phyloP scores from a whole-genome alignment of 2,113 vertebrate species.

The Zosterops pallidus region DNA sequence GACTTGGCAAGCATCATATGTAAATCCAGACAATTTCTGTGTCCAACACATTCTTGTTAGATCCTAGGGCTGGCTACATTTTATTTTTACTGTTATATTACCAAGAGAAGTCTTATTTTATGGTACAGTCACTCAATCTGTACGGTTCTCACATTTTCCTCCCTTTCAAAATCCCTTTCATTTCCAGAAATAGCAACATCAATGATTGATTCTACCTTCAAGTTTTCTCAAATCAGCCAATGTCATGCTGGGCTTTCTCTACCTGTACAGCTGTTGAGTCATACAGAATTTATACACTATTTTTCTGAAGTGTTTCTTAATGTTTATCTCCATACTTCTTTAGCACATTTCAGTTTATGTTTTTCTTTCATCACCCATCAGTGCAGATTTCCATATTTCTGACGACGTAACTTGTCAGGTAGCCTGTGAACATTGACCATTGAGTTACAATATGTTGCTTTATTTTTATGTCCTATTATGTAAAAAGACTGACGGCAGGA shows the following conservation, averaged over 20 bases:
- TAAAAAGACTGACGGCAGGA: not conserved
- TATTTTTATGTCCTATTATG: not conserved
- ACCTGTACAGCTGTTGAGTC: conserved; percentile 61
- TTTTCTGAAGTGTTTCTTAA: not conserved
- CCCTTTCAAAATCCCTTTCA: conserved; percentile 47
- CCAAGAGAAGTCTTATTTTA: conserved; percentile 46
- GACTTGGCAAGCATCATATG: conserved; percentile 26
- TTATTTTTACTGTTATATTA: conserved; percentile 35
- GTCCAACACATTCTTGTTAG: conserved; percentile 24
- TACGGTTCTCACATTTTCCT: conserved; percentile 36
- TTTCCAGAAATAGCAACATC: conserved; percentile 67
- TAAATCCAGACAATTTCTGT: conserved; percentile 49
- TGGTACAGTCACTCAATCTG: conserved; percentile 25
- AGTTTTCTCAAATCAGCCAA: conserved; percentile 52
- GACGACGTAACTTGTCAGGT: not conserved
- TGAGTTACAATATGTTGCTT: not conserved
- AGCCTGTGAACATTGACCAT: not conserved
- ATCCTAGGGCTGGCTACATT: conserved; percentile 8
- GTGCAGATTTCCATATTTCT: not conserved
- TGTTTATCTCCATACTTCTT: not conserved
- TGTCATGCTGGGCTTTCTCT: conserved; percentile 50
- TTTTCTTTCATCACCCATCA: not conserved
- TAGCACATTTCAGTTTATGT: not conserved
- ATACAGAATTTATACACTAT: conserved; percentile 4
- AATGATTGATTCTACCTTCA: conserved; percentile 63